Evolutionary conservation across 2,888 invertebrate species (phyloP).

Genomic region (Deilephila porcellus): DNA sequence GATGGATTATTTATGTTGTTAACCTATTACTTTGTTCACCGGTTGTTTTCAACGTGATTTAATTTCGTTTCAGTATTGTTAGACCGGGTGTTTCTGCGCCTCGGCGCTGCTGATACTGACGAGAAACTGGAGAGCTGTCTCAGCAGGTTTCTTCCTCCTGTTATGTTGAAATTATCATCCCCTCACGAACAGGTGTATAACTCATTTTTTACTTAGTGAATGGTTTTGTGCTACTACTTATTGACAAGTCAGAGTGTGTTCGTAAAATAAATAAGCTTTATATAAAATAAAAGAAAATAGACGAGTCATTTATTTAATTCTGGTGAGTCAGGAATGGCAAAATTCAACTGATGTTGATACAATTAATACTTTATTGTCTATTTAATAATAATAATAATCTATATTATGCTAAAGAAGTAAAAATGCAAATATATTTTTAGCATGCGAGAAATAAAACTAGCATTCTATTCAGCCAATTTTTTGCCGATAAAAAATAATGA

Average conservation of each 20-base stretch:
- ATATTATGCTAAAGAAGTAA: too few species aligned
- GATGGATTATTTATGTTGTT: slow-evolving; percentile 30
- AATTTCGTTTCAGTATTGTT: slow-evolving; percentile 88
- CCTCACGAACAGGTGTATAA: slow-evolving; percentile 90
- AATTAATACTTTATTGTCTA: background rate
- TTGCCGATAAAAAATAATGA: too few species aligned
- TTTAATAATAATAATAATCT: too few species aligned
- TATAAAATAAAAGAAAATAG: too few species aligned
- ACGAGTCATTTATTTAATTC: too few species aligned
- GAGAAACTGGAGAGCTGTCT: slow-evolving; percentile 93
- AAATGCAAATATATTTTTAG: too few species aligned
- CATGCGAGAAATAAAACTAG: too few species aligned
- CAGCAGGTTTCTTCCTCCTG: slow-evolving; percentile 92
- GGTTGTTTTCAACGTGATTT: slow-evolving; percentile 34
- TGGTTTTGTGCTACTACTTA: background rate
- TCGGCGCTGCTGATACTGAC: slow-evolving; percentile 95
- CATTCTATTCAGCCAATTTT: too few species aligned
- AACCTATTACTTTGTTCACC: slow-evolving; percentile 38
- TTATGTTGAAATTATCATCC: slow-evolving; percentile 95
- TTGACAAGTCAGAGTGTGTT: too few species aligned
- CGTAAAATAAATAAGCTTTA: too few species aligned
- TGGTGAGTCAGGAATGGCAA: too few species aligned
- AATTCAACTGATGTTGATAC: too few species aligned
- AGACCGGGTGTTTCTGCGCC: slow-evolving; percentile 94
- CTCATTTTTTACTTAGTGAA: slow-evolving; percentile 37